phyloP scores from a whole-genome alignment of 2,888 invertebrate genomes.

The Trisateles emortualis region DNA sequence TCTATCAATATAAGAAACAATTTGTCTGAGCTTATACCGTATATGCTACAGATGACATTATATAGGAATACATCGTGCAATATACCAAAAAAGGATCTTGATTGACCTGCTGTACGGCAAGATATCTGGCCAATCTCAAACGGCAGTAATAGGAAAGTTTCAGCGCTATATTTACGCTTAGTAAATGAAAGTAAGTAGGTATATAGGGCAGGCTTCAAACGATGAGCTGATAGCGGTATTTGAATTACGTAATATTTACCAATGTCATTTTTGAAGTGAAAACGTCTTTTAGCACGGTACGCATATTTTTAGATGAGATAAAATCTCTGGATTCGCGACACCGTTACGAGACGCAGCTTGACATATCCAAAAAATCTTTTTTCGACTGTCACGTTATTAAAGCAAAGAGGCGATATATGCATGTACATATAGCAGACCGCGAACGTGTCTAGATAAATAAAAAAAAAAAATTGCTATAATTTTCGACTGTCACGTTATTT shows the following conservation, averaged over 20 bases:
- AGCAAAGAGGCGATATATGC: too few species aligned
- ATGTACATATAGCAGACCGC: too few species aligned
- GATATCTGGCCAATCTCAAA: conserved; percentile 66
- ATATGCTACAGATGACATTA: conserved; percentile 15
- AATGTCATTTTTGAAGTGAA: too few species aligned
- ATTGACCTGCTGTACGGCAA: conserved; percentile 50
- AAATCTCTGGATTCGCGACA: too few species aligned
- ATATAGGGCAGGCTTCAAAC: conserved; percentile 15
- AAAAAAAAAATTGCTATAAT: too few species aligned
- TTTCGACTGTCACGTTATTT: too few species aligned
- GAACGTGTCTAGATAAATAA: too few species aligned
- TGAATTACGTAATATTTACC: background rate
- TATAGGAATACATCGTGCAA: conserved; percentile 29
- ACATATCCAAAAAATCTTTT: too few species aligned
- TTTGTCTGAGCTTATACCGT: conserved; percentile 16
- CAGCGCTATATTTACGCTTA: conserved; percentile 68
- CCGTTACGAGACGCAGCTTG: too few species aligned
- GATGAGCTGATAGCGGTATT: background rate
- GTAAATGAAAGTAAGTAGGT: conserved; percentile 66
- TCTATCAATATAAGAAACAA: conserved; percentile 21
- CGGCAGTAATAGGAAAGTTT: conserved; percentile 72
- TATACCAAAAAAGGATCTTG: conserved; percentile 37
- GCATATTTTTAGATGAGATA: too few species aligned
- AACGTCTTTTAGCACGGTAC: too few species aligned
- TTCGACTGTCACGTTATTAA: too few species aligned